These are phyloP conservation scores for Herpailurus yagouaroundi DNA, from an alignment of 2,113 vertebrate genomes.

Conservation along the genomic window DNA sequence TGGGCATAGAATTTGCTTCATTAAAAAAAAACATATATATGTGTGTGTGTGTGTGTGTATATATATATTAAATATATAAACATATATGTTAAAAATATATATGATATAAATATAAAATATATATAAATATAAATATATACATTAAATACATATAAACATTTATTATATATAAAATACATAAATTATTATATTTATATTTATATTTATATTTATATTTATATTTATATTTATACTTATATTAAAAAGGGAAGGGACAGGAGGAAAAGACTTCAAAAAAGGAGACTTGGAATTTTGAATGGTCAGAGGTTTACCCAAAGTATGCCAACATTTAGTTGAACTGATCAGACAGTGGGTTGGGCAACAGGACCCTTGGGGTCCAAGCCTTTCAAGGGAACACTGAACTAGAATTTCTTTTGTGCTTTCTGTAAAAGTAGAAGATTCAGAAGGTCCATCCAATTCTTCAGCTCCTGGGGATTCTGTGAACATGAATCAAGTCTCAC, in stretches of 20 bases:
- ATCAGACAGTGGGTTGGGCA: not conserved
- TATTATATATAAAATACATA: no score
- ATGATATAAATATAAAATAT: no score
- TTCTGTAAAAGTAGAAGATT: conserved; percentile 26
- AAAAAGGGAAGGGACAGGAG: not conserved
- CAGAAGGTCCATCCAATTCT: not conserved
- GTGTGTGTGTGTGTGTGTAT: no score
- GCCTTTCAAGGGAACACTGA: not conserved
- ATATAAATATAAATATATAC: no score
- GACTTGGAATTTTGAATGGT: not conserved
- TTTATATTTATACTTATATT: not conserved
- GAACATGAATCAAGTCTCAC: conserved; percentile 7
- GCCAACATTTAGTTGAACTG: not conserved
- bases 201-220: not conserved
- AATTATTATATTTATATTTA: no score
- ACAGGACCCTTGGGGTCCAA: not conserved
- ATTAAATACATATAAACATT: no score
- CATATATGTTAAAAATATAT: no score
- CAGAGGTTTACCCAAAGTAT: not conserved
- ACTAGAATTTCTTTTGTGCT: conserved; percentile 7
- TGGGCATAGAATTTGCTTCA: not conserved
- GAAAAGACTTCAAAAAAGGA: not conserved
- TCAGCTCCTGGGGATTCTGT: not conserved
- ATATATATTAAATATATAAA: no score
- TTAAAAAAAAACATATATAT: not conserved